Conservation (phyloP, 2,113 vertebrate genomes). For the Rattus norvegicus region DNA sequence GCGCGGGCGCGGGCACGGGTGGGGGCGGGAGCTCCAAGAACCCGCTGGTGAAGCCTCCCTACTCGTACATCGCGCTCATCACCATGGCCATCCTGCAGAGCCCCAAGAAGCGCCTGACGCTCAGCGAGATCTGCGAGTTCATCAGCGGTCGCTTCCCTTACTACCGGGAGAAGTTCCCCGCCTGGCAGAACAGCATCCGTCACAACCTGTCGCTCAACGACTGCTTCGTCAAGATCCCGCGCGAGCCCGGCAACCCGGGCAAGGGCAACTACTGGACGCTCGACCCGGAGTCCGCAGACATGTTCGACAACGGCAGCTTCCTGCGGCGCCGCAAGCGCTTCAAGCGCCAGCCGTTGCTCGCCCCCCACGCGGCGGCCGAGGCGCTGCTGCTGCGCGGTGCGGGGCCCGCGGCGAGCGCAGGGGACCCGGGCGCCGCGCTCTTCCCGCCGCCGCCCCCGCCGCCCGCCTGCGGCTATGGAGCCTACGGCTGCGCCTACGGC, state of each 20-base stretch:
- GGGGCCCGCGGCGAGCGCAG: conserved; percentile 80
- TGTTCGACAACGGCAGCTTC: conserved; percentile 99
- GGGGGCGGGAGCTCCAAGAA: conserved; percentile 90
- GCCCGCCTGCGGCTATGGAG: conserved; percentile 90
- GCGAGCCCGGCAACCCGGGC: conserved; percentile 93
- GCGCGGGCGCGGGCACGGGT: conserved; percentile 80
- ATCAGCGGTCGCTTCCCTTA: conserved; percentile 97
- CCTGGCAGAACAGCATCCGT: conserved; percentile 96
- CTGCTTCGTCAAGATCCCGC: conserved; percentile 96
- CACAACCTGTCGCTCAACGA: conserved; percentile 96
- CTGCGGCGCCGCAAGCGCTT: conserved; percentile 95
- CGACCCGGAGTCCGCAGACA: conserved; percentile 98
- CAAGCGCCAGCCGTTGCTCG: conserved; percentile 94
- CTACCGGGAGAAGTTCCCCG: conserved; percentile 96
- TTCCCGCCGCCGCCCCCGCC: conserved; percentile 83
- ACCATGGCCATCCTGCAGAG: conserved; percentile 97
- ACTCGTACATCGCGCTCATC: conserved; percentile 97
- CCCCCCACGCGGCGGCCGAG: conserved; percentile 83
- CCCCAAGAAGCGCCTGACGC: conserved; percentile 95
- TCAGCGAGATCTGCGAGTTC: conserved; percentile 98
- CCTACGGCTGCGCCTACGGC: conserved; percentile 92
- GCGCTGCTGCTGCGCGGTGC: conserved; percentile 86
- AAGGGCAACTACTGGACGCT: conserved; percentile 98
- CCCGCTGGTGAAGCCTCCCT: conserved; percentile 94
- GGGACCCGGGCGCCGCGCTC: conserved; percentile 83